These are phyloP conservation scores for Athetis lepigone DNA, from an alignment of 2,888 invertebrate species.

Conservation along the genomic window DNA sequence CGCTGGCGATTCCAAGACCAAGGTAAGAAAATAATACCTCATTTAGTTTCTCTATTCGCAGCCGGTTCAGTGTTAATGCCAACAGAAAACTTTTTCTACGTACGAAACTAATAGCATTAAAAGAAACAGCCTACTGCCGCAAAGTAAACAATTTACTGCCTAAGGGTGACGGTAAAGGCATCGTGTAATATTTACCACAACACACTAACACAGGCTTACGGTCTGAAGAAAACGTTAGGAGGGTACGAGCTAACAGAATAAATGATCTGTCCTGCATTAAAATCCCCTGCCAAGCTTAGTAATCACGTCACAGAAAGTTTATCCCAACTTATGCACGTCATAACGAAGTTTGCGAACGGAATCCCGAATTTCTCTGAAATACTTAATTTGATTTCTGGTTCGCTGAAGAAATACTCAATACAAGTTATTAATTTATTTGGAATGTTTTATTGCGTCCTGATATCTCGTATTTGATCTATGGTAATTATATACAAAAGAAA, in stretches of 20 bases:
- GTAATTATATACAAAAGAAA: neutral
- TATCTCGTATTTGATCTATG: neutral
- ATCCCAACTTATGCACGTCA: constrained; percentile 24
- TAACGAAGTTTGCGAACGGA: constrained; percentile 40
- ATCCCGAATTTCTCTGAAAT: constrained; percentile 22
- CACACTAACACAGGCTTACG: constrained; percentile 8
- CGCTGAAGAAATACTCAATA: constrained; percentile 41
- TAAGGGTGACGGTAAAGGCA: constrained; percentile 11
- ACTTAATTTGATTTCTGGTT: constrained; percentile 38
- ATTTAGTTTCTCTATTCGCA: constrained; percentile 6
- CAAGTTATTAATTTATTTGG: constrained; percentile 29
- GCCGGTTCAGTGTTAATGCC: neutral
- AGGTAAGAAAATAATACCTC: neutral
- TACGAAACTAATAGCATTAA: constrained; percentile 13
- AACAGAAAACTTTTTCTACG: constrained; percentile 4
- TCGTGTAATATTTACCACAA: constrained; percentile 38
- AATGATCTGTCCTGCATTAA: constrained; percentile 37
- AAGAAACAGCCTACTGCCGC: constrained; percentile 6
- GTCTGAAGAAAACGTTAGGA: constrained; percentile 22
- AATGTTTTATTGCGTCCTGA: constrained; percentile 6
- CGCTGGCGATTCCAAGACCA: too few species aligned
- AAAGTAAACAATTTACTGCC: too few species aligned
- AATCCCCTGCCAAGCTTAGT: constrained; percentile 13
- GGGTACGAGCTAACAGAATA: constrained; percentile 32
- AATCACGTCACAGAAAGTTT: constrained; percentile 24